Base-by-base conservation (phyloP, 1,140 invertebrate species). In the Drosophila nasuta region DNA sequence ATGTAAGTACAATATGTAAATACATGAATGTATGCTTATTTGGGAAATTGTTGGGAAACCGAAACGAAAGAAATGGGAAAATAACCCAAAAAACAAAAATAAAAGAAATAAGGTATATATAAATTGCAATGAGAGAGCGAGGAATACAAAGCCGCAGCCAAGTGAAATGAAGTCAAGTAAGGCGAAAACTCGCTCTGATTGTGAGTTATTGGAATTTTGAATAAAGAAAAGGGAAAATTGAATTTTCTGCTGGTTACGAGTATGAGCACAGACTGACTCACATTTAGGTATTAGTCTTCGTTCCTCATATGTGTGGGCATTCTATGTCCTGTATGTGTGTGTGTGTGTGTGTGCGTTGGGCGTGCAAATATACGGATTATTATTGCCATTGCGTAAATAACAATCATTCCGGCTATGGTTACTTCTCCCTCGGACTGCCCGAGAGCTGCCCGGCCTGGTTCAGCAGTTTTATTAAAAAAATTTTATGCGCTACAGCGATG, bases 351-450 rank as follows among this genome's bases (percentile, higher is more conserved):
- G 59, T 64, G 41, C 48, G 64, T 38, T n/a, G 60, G 33, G 64
- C 51, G 75, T 75, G 70, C 77, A 70, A 66, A 91, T 80, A 78
- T 91, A 76, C 51, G 80, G 79, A 90, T 90, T 90, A 90, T 87
- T 82, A 91, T 87, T 82, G 82, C 79, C 82, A 86, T 90, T 87
- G 87, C 87, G 87, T 90, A 90, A 90, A 90, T 90, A 91, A 87
- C 87, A 87, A 90, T 91, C 87, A 90, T 90, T 90, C 87, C 87
- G 67, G 35, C 49, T 35, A 70, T 58, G 76, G 45, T 72, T 69
- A 65, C 67, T 64, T 45, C 64, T 66, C 11, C 15, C 10, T 58
- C 35, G 45, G 54, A 64, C 67, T 56, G 52, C 52, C 52, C 52
- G 1, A 38, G 0, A 38, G 33, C 52, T 45, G 52, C 17, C 33